These are phyloP conservation scores for Amphipoea lucens DNA, from an alignment of 2,888 invertebrate species.

Conservation along the genomic window DNA sequence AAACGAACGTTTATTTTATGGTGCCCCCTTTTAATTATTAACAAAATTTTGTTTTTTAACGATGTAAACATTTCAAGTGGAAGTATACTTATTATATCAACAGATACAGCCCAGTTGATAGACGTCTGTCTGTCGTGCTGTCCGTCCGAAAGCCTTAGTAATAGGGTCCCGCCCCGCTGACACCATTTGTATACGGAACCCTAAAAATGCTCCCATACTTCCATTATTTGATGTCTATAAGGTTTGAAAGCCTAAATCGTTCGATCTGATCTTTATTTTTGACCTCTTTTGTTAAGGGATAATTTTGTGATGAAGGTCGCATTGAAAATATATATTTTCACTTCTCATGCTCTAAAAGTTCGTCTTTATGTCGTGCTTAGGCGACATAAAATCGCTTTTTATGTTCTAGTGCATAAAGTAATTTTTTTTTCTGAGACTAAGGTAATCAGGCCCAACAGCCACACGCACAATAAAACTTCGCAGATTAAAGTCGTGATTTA, in stretches of 20 bases:
- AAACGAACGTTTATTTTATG: not conserved
- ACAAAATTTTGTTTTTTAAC: not conserved
- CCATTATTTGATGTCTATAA: constrained; percentile 59
- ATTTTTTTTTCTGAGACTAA: too few species aligned
- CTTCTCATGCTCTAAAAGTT: too few species aligned
- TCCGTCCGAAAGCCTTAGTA: not conserved
- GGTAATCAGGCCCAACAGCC: too few species aligned
- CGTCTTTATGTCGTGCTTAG: too few species aligned
- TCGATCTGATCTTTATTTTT: constrained; percentile 45
- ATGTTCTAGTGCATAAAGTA: too few species aligned
- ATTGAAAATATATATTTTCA: constrained; percentile 16
- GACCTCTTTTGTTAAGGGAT: constrained; percentile 31
- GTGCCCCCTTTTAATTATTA: fast-evolving
- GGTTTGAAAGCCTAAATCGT: constrained; percentile 49
- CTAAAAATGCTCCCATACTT: constrained; percentile 25
- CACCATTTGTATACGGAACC: not conserved
- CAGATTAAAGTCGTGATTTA: too few species aligned
- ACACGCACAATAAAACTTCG: too few species aligned
- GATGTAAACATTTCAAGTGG: not conserved
- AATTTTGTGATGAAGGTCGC: constrained; percentile 30
- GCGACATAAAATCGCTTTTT: too few species aligned
- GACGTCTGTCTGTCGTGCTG: not conserved
- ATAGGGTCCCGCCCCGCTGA: not conserved
- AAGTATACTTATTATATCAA: not conserved
- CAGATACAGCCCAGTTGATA: not conserved